Evolutionary conservation across 2,797 vertebrate species (phyloP), one percentile per base, ranked within the genome.

Genomic region (Thamnophis elegans): DNA sequence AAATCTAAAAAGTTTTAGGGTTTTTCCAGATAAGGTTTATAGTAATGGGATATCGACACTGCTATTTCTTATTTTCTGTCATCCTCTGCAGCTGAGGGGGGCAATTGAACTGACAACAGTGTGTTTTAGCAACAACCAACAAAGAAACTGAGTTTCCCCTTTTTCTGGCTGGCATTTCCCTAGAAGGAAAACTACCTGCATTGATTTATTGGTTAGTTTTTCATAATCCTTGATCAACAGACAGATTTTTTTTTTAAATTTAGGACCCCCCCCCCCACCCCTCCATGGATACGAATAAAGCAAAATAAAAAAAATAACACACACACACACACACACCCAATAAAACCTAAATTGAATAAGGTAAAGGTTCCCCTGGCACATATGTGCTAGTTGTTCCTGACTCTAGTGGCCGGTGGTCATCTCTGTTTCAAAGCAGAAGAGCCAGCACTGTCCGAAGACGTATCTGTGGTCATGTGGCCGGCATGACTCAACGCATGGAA

Each of bases 1-100:
- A 91, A 8, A 16, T 36, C 47, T 92, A 92, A 8, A 16, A 62
- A 94, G 25, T 91, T 85, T 88, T 89, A 92, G 90, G 90, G 78
- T 28, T 60, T 91, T 88, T 88, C 87, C 87, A 88, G 87, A 7
- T 88, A 58, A 62, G 68, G 14, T 56, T 82, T 82, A 25, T 9
- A 1, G 32, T 28, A 82, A 90, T 4, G 47, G 47, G 47, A 68
- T 89, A 22, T 42, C 26, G n/a, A 14, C 58, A 14, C 36, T 90
- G 7, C 22, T 90, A 42, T 55, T 82, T n/a, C n/a, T 53, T 36
- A 25, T 59, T 88, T 36, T 22, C 36, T 11, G 73, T 47, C 36
- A 47, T 25, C 73, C 18, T 7, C 59, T 12, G 18, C 32, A 47
- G 73, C 36, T 5, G 36, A 25, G 36, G 73, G 9, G 73, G 36